Base-by-base conservation (phyloP, 64 coral and sea anemone species). In the Dendrophyllia cribrosa region DNA sequence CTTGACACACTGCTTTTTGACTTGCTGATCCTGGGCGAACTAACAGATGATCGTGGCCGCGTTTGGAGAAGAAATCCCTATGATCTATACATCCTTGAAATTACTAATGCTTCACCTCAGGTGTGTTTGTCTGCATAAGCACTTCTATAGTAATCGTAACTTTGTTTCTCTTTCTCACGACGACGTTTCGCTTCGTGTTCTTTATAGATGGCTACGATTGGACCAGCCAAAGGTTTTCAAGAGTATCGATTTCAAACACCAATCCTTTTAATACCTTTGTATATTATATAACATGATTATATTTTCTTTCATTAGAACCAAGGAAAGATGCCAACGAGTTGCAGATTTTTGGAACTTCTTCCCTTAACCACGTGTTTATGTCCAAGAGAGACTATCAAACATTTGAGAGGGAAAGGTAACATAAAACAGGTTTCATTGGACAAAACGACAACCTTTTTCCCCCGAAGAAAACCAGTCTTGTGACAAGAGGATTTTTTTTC, bases 1-100 rank as follows among this genome's bases (percentile, higher is more conserved):
- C 78, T 96, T 23, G 89, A 96, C 45, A 96, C 76, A n/a, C 51
- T 96, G 47, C 17, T 96, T 12, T 96, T 96, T 84, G 92, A 96
- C 56, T 48, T 96, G 69, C 84, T 96, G 16, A 55, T 92, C 25
- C 89, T 96, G 23, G 89, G 94, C 59, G 79, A 70, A 20, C 22
- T 96, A 12, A 86, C 87, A 68, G 94, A 96, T 70, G 82, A 45
- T 21, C 66, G 73, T n/a, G 94, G 94, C 7, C 75, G 89, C 16
- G 67, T 96, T 63, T 96, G 94, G 94, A 91, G 58, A 19, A n/a
- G 86, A 73, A 87, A 82, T 21, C 66, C 89, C 51, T 52, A 85
- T 60, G 94, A 96, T 66, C 48, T 96, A 11, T 96, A 96, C 16
- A 69, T 96, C 20, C 76, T 96, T 4, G 94, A 96, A 82, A 83